A percentile compares a stretch with the other conserved stretches of the same genome.
Evolutionary conservation across 2,888 invertebrate species (phyloP).

Genomic region (Falcaria lacertinaria): DNA sequence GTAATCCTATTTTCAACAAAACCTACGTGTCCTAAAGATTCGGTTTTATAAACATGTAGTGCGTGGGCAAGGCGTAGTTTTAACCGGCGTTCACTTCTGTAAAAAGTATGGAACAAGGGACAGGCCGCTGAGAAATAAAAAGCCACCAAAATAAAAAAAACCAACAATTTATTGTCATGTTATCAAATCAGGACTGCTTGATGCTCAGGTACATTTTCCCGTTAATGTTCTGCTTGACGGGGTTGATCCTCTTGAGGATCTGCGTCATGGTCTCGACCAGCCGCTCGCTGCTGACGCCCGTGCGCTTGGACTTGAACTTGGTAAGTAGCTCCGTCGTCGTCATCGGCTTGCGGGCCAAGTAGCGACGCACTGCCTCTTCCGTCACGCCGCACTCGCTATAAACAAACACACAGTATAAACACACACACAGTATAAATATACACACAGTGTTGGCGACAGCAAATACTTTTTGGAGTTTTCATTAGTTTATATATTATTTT

Average conservation of each 20-base stretch:
- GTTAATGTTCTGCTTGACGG: conserved; percentile 93
- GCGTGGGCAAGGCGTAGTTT: no score
- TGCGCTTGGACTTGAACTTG: conserved; percentile 97
- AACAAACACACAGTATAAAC: conserved; percentile 13
- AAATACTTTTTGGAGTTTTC: no score
- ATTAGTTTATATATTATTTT: no score
- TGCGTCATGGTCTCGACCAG: conserved; percentile 96
- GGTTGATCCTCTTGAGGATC: conserved; percentile 96
- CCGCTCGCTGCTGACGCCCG: conserved; percentile 93
- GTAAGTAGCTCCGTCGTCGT: conserved; percentile 97
- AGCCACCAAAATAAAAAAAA: conserved; percentile 4
- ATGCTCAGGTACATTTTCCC: conserved; percentile 97
- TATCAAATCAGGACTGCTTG: conserved; percentile 72
- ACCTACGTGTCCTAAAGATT: no score
- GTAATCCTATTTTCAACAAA: no score
- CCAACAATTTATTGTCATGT: conserved; percentile 5
- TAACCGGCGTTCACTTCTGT: no score
- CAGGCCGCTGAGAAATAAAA: no score
- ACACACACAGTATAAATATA: no score
- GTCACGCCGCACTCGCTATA: conserved; percentile 92
- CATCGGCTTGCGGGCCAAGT: conserved; percentile 97
- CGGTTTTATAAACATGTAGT: no score
- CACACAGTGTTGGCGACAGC: no score
- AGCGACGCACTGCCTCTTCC: conserved; percentile 96
- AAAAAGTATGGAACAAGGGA: no score